Evolutionary conservation across 2,797 vertebrate genomes (phyloP).

Genomic region (Chiloscyllium punctatum): DNA sequence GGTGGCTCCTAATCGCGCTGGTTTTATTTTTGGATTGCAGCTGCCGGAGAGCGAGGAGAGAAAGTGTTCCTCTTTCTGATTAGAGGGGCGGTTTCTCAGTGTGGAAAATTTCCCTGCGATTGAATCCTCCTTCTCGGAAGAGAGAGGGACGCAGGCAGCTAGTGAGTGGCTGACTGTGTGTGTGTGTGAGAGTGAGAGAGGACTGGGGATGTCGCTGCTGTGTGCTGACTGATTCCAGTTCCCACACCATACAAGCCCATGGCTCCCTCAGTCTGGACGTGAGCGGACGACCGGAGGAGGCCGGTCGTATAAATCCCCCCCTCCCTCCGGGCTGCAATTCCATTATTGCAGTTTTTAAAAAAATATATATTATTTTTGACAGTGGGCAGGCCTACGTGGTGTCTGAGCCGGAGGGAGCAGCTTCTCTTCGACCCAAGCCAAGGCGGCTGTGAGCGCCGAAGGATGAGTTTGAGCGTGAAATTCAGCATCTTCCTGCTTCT

Average conservation of each 20-base stretch:
- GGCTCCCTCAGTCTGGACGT: slow-evolving; percentile 22
- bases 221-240: neutral
- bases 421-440: neutral
- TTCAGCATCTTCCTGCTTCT: slow-evolving; percentile 26
- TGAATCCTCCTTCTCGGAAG: neutral
- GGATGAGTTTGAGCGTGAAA: slow-evolving; percentile 24
- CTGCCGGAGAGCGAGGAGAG: neutral
- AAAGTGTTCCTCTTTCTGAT: neutral
- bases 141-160: neutral
- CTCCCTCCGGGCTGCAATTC: neutral
- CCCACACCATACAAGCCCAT: neutral
- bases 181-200: too few relatives aligned
- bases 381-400: slow-evolving; percentile 12
- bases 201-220: neutral
- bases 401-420: neutral
- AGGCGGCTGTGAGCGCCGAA: neutral
- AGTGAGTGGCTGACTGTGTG: neutral
- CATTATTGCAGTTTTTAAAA: neutral
- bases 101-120: neutral
- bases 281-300: slow-evolving; percentile 25
- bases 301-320: neutral
- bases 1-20: neutral
- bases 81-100: neutral
- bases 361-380: neutral
- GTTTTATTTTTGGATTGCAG: neutral